Evolutionary conservation across 2,113 vertebrate species (phyloP).

Genomic region (Benitochromis conjunctus): DNA sequence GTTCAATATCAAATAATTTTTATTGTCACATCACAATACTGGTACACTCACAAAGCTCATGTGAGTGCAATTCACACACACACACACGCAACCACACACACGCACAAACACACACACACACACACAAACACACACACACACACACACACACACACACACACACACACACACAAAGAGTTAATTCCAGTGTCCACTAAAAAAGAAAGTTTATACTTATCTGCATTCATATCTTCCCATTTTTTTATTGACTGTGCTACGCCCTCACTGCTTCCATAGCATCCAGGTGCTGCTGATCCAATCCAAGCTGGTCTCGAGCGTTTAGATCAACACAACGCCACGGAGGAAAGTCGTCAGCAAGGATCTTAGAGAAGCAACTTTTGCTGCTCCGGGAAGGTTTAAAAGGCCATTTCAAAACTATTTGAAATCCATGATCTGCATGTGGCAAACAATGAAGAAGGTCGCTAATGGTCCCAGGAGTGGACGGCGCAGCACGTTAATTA

Average conservation of each 20-base stretch:
- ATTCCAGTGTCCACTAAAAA: neutral
- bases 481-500: neutral
- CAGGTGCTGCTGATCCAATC: neutral
- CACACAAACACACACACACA: too few relatives aligned
- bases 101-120: neutral
- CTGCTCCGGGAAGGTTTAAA: neutral
- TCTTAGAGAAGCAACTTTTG: neutral
- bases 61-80: too few relatives aligned
- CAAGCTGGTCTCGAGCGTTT: neutral
- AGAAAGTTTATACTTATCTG: neutral
- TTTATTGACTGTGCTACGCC: neutral
- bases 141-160: neutral
- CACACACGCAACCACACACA: too few relatives aligned
- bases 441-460: too few relatives aligned
- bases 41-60: too few relatives aligned
- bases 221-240: neutral
- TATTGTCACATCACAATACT: too few relatives aligned
- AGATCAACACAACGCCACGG: neutral
- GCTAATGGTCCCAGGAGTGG: neutral
- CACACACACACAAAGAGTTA: neutral
- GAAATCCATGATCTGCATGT: neutral
- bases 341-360: neutral
- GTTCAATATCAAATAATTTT: too few relatives aligned
- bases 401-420: neutral
- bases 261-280: neutral